A percentile compares a stretch with the other conserved stretches of the same genome.
phyloP scores from a whole-genome alignment of 2,888 invertebrate species.

The Ichneumoninae sp. region DNA sequence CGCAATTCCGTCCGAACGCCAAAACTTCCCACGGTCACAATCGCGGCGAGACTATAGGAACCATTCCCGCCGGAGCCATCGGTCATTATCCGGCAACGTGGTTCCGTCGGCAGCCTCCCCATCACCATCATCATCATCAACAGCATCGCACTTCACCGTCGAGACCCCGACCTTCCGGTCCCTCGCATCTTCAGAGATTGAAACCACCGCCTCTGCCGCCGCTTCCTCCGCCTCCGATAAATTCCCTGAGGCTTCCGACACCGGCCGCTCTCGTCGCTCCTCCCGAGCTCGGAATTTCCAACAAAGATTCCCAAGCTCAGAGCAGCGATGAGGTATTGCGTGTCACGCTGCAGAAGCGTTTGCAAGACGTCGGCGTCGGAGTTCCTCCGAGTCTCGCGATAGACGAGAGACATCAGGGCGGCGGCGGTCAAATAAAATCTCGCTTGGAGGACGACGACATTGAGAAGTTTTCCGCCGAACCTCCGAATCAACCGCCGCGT shows the following conservation, averaged over 20 bases:
- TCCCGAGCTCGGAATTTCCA: constrained; percentile 83
- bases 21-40: constrained; percentile 85
- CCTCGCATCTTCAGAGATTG: constrained; percentile 69
- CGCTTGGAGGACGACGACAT: constrained; percentile 78
- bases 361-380: constrained; percentile 57
- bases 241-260: constrained; percentile 73
- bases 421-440: constrained; percentile 67
- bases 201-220: constrained; percentile 77
- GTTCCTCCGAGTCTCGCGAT: constrained; percentile 50
- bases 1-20: constrained; percentile 90
- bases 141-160: constrained; percentile 77
- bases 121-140: constrained; percentile 67
- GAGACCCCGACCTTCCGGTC: constrained; percentile 53
- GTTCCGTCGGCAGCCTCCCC: constrained; percentile 66
- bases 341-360: constrained; percentile 48
- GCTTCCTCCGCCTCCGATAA: constrained; percentile 66
- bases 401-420: constrained; percentile 67
- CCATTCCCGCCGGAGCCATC: constrained; percentile 60
- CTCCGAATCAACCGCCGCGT: constrained; percentile 83
- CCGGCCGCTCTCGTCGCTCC: constrained; percentile 70
- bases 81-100: constrained; percentile 44
- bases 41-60: constrained; percentile 80
- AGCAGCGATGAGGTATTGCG: constrained; percentile 51
- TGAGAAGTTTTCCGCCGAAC: constrained; percentile 80
- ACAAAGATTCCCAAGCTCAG: constrained; percentile 84